phyloP scores from a whole-genome alignment of 1,140 invertebrate species.

The Drosophila nigrodunni region DNA sequence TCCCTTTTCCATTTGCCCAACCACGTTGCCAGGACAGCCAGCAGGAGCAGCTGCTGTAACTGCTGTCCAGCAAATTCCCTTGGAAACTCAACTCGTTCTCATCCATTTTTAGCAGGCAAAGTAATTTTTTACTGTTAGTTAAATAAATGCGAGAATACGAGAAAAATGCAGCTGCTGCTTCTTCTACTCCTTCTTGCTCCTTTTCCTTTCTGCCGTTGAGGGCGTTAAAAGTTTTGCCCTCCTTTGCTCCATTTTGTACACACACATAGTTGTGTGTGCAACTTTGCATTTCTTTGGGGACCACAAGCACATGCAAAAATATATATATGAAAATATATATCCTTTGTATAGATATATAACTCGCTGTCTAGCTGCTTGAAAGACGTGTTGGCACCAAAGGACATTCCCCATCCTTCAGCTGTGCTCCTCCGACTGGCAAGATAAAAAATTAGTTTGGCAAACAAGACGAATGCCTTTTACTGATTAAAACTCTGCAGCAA shows the following conservation, averaged over 20 bases:
- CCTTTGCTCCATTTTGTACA: constrained; percentile 44
- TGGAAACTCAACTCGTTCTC: constrained; percentile 47
- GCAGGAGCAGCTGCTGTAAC: background rate
- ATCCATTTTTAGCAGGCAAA: constrained; percentile 58
- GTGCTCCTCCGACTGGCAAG: constrained; percentile 63
- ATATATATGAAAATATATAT: constrained; percentile 26
- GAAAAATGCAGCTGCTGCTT: constrained; percentile 62
- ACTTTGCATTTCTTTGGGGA: constrained; percentile 65
- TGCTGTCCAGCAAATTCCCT: constrained; percentile 53
- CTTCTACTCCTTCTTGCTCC: background rate
- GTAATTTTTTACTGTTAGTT: constrained; percentile 84
- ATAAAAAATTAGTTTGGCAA: constrained; percentile 84
- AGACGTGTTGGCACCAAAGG: constrained; percentile 60
- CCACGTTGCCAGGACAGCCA: constrained; percentile 10
- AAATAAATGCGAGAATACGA: constrained; percentile 78
- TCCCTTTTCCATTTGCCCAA: constrained; percentile 60
- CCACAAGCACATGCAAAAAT: constrained; percentile 27
- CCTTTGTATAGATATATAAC: constrained; percentile 20
- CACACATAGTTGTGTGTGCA: too few species aligned
- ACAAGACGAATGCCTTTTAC: constrained; percentile 83
- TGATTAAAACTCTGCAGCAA: constrained; percentile 74
- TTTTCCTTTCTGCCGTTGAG: constrained; percentile 44
- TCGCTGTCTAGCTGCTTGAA: constrained; percentile 76
- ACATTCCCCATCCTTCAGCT: constrained; percentile 20
- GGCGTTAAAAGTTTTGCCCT: constrained; percentile 78